phyloP scores from a whole-genome alignment of 2,113 vertebrate species.

The Cephalopholis sonnerati region DNA sequence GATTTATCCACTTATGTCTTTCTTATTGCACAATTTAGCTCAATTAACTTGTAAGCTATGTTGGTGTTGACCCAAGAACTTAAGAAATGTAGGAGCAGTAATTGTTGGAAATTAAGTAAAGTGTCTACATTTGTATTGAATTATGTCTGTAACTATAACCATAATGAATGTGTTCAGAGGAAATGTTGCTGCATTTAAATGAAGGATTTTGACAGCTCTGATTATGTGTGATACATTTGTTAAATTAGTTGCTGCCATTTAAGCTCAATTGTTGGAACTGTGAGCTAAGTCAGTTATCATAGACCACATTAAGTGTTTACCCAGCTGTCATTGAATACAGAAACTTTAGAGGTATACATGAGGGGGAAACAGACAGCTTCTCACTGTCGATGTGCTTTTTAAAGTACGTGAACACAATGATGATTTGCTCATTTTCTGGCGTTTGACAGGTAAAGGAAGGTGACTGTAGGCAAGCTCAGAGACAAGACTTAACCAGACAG shows the following conservation, averaged over 20 bases:
- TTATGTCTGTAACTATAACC: background rate
- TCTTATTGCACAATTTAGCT: background rate
- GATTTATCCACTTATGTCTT: background rate
- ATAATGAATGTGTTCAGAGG: background rate
- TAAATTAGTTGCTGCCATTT: conserved; percentile 5
- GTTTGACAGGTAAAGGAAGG: conserved; percentile 30
- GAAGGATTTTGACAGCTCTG: background rate
- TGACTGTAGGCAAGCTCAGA: conserved; percentile 33
- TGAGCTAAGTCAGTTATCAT: conserved; percentile 4
- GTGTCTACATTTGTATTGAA: background rate
- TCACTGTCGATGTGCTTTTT: background rate
- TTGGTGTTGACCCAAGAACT: background rate
- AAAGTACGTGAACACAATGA: conserved; percentile 18
- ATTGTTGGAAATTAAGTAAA: background rate
- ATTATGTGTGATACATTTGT: background rate
- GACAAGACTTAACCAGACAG: conserved; percentile 11
- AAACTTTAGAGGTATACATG: background rate
- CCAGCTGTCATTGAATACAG: conserved; percentile 1
- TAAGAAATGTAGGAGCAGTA: background rate
- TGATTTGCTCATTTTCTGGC: conserved; percentile 7
- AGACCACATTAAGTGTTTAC: background rate
- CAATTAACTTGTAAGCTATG: background rate
- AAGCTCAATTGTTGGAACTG: background rate
- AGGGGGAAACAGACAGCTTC: background rate
- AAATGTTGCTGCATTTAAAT: background rate